Evolutionary conservation across 2,113 vertebrate genomes (phyloP), one percentile per base, ranked within the genome.

Genomic region (Megaleporinus macrocephalus): DNA sequence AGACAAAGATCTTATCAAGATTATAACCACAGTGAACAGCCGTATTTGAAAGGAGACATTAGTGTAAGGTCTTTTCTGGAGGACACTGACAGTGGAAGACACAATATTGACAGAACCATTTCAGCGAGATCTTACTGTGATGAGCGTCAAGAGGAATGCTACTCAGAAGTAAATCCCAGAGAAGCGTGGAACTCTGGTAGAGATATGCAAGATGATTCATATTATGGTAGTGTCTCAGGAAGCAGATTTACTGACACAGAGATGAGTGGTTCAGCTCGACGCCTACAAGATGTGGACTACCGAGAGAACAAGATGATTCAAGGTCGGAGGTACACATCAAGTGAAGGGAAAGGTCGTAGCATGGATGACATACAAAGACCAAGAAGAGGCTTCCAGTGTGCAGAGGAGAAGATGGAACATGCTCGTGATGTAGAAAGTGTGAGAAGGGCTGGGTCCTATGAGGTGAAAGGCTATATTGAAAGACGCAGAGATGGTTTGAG

Each of bases 401-500:
- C 30, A 13, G 76, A 86, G 57, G 41, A 18, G 10, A 61, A 16
- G 62, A 76, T 71, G 12, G 84, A 75, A 18, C 27, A 47, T 73
- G 68, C 79, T 44, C 66, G 33, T 47, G 47, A 79, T 29, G 12
- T 27, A 16, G 30, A 76, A 41, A 65, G 30, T 66, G 16, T 15
- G 3, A 0, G 20, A 59, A 85, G 86, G 51, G 79, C 41, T 11
- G 84, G 70, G 18, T 83, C 81, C 0, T 77, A n/a, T 79, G 87
- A 89, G 33, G 36, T 66, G 49, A 81, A 88, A 53, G 55, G 89
- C 36, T 93, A 93, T 65, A 82, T 90, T 55, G 71, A 78, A 36
- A 89, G 90, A 89, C 89, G 79, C 0, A 0, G n/a, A 1, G 73
- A 62, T 20, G 18, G 6, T 65, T 11, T 51, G 26, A 26, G 49